phyloP scores from a whole-genome alignment of 2,113 vertebrate genomes.

The Pseudolaguvia tuberculata region DNA sequence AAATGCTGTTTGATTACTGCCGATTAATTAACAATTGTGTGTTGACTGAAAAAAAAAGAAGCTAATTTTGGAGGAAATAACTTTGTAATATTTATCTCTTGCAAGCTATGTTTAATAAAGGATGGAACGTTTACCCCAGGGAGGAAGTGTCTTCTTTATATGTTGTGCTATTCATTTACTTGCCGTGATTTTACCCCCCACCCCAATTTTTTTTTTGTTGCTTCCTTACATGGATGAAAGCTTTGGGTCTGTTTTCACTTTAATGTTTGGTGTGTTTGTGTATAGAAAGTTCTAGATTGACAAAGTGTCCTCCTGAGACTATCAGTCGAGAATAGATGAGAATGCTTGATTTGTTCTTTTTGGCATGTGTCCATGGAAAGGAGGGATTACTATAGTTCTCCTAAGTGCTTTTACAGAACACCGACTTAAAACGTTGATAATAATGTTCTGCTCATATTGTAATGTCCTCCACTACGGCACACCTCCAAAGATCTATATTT shows the following conservation, averaged over 20 bases:
- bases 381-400: neutral
- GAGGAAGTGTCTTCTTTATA: slow-evolving; percentile 53
- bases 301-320: neutral
- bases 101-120: slow-evolving; percentile 99
- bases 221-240: neutral
- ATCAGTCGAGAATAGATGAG: neutral
- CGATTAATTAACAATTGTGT: slow-evolving; percentile 83
- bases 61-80: slow-evolving; percentile 95
- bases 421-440: neutral
- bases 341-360: neutral
- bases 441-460: neutral
- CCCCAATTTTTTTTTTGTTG: no score
- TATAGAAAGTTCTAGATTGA: neutral
- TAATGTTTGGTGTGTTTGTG: neutral
- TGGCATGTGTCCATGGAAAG: neutral
- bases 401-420: slow-evolving; percentile 7
- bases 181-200: neutral
- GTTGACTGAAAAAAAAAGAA: slow-evolving; percentile 87
- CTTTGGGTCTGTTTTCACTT: neutral
- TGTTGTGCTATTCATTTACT: neutral
- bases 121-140: slow-evolving; percentile 87
- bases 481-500: neutral
- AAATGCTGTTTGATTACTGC: slow-evolving; percentile 88
- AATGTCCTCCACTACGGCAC: neutral
- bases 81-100: slow-evolving; percentile 99